Percentiles rank a stretch among this genome's conserved stretches.
phyloP scores from a whole-genome alignment of 2,797 vertebrate genomes.

The Enteromius fasciolatus region DNA sequence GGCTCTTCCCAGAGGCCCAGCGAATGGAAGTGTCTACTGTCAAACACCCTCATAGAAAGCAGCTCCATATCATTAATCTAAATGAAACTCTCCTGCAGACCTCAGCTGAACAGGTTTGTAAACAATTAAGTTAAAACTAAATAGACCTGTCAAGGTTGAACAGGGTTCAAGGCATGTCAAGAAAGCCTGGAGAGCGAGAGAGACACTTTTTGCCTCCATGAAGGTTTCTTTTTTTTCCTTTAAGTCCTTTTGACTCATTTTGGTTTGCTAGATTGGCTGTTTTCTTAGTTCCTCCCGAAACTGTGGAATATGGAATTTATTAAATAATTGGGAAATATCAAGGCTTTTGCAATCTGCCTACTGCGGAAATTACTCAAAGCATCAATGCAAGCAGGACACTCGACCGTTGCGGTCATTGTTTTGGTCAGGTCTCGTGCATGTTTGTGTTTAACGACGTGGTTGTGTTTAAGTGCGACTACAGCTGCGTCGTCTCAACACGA shows the following conservation, averaged over 20 bases:
- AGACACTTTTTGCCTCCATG: neutral
- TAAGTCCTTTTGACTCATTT: neutral
- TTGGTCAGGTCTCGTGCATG: slow-evolving; percentile 13
- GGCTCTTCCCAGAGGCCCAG: slow-evolving; percentile 50
- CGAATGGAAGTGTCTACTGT: slow-evolving; percentile 51
- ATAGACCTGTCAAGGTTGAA: slow-evolving; percentile 45
- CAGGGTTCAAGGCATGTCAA: slow-evolving; percentile 21
- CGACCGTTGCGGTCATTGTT: neutral
- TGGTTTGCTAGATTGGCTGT: neutral
- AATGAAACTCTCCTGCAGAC: slow-evolving; percentile 55
- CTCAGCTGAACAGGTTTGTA: slow-evolving; percentile 45
- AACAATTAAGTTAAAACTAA: slow-evolving; percentile 49
- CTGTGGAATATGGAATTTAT: neutral
- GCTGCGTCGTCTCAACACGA: slow-evolving; percentile 76
- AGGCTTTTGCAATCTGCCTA: neutral
- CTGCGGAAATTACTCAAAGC: neutral
- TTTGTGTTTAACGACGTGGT: slow-evolving; percentile 65
- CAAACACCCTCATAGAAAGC: slow-evolving; percentile 57
- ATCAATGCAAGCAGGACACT: neutral
- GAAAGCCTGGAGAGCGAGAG: slow-evolving; percentile 14
- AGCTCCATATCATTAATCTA: slow-evolving; percentile 61
- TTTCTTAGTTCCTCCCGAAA: neutral
- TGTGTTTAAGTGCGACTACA: slow-evolving; percentile 69
- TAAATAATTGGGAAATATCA: neutral
- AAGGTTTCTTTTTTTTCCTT: neutral